phyloP scores from a whole-genome alignment of 2,888 invertebrate species.

The Scaptomyza caliginosa region DNA sequence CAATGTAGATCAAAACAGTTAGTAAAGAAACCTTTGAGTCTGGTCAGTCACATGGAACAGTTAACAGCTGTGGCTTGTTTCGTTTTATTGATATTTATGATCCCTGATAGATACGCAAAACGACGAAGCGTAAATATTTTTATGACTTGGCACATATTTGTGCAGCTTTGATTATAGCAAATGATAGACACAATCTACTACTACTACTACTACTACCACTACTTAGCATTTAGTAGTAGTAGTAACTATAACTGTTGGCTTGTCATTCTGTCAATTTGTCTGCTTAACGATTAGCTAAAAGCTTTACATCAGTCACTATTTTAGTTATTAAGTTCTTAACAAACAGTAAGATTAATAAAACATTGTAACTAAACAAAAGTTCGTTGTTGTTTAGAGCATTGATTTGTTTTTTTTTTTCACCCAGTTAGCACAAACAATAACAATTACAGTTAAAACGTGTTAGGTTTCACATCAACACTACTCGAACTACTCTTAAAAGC shows the following conservation, averaged over 20 bases:
- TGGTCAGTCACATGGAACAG: background rate
- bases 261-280: slow-evolving; percentile 12
- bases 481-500: background rate
- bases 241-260: slow-evolving; percentile 14
- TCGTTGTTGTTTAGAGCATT: background rate
- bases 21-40: slow-evolving; percentile 17
- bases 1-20: slow-evolving; percentile 6
- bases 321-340: too few relatives aligned
- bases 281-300: slow-evolving; percentile 45
- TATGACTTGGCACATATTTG: slow-evolving; percentile 72
- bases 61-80: slow-evolving; percentile 10
- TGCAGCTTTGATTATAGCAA: slow-evolving; percentile 72
- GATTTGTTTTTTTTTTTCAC: background rate
- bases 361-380: background rate
- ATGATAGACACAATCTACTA: slow-evolving; percentile 32
- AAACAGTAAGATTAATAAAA: too few relatives aligned
- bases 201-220: too few relatives aligned
- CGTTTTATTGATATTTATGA: slow-evolving; percentile 67
- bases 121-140: slow-evolving; percentile 51
- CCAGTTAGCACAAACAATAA: too few relatives aligned
- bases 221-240: too few relatives aligned
- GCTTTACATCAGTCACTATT: too few relatives aligned
- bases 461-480: slow-evolving; percentile 4
- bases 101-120: slow-evolving; percentile 44
- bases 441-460: slow-evolving; percentile 18